Base-by-base conservation (phyloP, 2,113 vertebrate genomes). In the Sturnira hondurensis region DNA sequence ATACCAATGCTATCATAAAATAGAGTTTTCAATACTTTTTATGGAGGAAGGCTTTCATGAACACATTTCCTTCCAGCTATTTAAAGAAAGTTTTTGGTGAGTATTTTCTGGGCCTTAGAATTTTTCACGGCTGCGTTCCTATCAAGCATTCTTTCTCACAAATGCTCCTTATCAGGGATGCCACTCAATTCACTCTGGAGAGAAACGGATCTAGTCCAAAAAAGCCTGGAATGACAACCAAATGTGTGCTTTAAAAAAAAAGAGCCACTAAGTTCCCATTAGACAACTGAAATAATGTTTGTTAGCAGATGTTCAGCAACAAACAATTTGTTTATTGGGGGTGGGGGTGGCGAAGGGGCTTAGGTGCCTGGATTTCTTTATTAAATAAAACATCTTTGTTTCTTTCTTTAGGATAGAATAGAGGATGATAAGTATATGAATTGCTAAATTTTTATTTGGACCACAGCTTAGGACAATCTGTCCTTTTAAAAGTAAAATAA, bases 21-120 rank as follows among this genome's bases (percentile, higher is more conserved):
- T 41, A 70, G 31, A 54, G 81, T 45, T 65, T 86, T 82, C 74
- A 65, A 71, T 82, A 78, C 61, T 63, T 87, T 84, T 58, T 52
- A 63, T 63, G 24, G 28, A 89, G 22, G 16, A 83, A 73, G 13
- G 8, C 5, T 2, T 50, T 82, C n/a, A 58, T n/a, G 11, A 84
- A 68, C 68, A n/a, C 4, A 7, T n/a, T n/a, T n/a, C n/a, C n/a
- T n/a, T n/a, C n/a, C n/a, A n/a, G n/a, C n/a, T n/a, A n/a, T n/a
- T n/a, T n/a, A n/a, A n/a, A n/a, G n/a, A n/a, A n/a, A n/a, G n/a
- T n/a, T n/a, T 85, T 96, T 95, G 68, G 71, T n/a, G 31, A 92
- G 61, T 91, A 63, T 61, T 89, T 93, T 20, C n/a, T 93, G 81
- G 70, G 47, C 71, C n/a, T n/a, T n/a, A n/a, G n/a, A n/a, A n/a